Conservation (phyloP, 2,888 invertebrate species). For the Syritta pipiens region DNA sequence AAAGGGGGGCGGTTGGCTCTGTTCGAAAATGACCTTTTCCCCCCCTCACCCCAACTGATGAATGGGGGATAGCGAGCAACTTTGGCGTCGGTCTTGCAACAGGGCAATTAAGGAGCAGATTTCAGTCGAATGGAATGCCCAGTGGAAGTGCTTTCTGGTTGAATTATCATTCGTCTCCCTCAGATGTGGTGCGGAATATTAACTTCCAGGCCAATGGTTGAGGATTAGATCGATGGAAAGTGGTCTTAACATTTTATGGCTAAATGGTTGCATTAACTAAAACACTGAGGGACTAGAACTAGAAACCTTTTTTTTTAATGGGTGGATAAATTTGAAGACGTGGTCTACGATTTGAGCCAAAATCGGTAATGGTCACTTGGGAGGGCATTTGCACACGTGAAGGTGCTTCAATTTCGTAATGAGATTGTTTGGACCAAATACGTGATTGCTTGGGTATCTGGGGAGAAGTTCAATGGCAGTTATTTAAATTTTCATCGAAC, state of each 20-base stretch:
- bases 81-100: constrained; percentile 45
- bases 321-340: constrained; percentile 33
- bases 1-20: no score
- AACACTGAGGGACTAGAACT: constrained; percentile 13
- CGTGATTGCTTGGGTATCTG: no score
- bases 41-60: no score
- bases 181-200: constrained; percentile 40
- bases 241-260: constrained; percentile 50
- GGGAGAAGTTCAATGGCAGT: no score
- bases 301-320: constrained; percentile 27
- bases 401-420: no score
- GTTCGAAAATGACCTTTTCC: constrained; percentile 58
- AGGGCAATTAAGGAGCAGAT: constrained; percentile 63
- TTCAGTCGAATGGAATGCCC: constrained; percentile 53
- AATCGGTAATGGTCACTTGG: no score
- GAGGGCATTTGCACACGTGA: no score
- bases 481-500: no score
- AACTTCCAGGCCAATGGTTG: constrained; percentile 22
- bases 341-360: no score
- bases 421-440: no score
- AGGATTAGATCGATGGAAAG: constrained; percentile 29
- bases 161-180: constrained; percentile 43
- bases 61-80: no score
- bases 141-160: constrained; percentile 49
- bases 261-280: constrained; percentile 54